These are phyloP conservation scores for Pammene aurita DNA, from an alignment of 2,888 invertebrate genomes.

Conservation along the genomic window DNA sequence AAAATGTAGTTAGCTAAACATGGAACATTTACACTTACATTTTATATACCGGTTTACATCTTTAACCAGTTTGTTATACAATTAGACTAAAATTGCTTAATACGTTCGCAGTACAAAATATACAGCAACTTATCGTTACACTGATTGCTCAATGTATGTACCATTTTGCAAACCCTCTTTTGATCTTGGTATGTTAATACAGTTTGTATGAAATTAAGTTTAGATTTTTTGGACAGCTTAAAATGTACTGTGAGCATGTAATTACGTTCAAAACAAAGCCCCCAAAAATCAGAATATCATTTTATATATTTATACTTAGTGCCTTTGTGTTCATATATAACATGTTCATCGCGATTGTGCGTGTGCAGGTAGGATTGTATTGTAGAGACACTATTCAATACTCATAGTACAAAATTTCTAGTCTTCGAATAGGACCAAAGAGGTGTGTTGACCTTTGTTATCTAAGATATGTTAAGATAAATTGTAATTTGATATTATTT, in stretches of 20 bases:
- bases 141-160: too few relatives aligned
- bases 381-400: constrained; percentile 22
- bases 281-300: constrained; percentile 3
- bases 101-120: neutral
- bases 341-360: neutral
- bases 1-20: constrained; percentile 14
- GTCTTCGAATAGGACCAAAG: constrained; percentile 41
- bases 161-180: too few relatives aligned
- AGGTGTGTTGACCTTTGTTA: constrained; percentile 25
- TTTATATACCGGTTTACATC: constrained; percentile 19
- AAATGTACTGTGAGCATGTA: neutral
- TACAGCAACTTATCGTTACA: too few relatives aligned
- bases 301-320: constrained; percentile 6
- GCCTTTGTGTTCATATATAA: too few relatives aligned
- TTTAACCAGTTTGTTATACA: neutral
- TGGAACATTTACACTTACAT: constrained; percentile 3
- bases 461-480: neutral
- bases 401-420: constrained; percentile 41
- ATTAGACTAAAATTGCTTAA: neutral
- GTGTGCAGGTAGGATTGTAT: constrained; percentile 14
- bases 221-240: too few relatives aligned
- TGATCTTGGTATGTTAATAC: too few relatives aligned
- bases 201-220: too few relatives aligned
- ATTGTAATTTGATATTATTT: constrained; percentile 4
- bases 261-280: neutral